Percentiles rank a stretch among this genome's conserved stretches.
phyloP scores from a whole-genome alignment of 37 sponge, comb jelly and placozoan species.

The Beroe ovata region DNA sequence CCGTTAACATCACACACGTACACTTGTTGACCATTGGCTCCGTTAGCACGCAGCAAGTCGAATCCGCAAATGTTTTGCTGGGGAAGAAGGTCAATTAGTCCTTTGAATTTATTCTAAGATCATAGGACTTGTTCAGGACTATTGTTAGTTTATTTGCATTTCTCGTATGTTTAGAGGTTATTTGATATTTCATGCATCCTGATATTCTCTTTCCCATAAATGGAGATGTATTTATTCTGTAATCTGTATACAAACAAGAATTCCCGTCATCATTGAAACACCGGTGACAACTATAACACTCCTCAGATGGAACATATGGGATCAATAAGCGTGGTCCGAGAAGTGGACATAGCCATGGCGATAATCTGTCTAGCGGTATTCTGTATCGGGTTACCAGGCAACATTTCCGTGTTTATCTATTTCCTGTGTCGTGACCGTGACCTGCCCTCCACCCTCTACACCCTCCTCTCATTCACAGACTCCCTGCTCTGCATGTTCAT shows the following conservation, averaged over 20 bases:
- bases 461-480: conserved; percentile 44
- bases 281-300: too few relatives aligned
- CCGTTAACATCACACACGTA: conserved; percentile 99
- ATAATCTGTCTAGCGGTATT: conserved; percentile 23
- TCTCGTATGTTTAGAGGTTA: too few relatives aligned
- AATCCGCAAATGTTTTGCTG: conserved; percentile 98
- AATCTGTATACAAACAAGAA: too few relatives aligned
- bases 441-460: conserved; percentile 19
- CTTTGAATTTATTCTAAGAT: too few relatives aligned
- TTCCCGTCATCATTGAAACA: too few relatives aligned
- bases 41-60: conserved; percentile 90
- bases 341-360: background rate
- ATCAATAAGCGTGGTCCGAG: background rate
- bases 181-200: too few relatives aligned
- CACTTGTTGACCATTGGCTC: conserved; percentile 70
- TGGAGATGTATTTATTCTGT: too few relatives aligned
- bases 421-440: background rate
- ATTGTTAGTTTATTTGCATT: too few relatives aligned
- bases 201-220: too few relatives aligned
- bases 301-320: too few relatives aligned
- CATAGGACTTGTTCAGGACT: too few relatives aligned
- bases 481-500: conserved; percentile 39
- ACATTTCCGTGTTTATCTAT: background rate
- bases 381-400: background rate
- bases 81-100: too few relatives aligned